Evolutionary conservation across 2,888 invertebrate species (phyloP), one percentile per base, ranked within the genome.

Genomic region (Ptilodon capucinus): DNA sequence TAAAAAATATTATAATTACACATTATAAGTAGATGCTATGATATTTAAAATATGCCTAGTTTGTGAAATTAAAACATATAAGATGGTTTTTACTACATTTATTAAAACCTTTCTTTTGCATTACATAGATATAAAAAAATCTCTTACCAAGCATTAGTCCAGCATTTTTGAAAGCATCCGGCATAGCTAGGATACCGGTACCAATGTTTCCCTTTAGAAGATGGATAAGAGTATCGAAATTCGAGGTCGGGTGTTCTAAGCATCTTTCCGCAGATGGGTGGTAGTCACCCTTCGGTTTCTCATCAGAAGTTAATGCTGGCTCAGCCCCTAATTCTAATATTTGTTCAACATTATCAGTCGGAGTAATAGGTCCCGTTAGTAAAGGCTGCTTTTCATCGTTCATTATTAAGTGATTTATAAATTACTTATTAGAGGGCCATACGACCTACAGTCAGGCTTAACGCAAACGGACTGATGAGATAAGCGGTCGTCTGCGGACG

Each of bases 161-260:
- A 46, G 98, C 95, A 89, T 98, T 96, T 79, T 95, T 95, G 76
- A 98, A 96, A 13, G 98, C 98, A 86, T 97, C 95, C 4, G 99
- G 99, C 96, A 99, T 97, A 6, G 99, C 99, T 61, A 99, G 90
- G 64, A 99, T 98, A 4, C 99, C 99, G 0, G 99, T 98, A 6
- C 98, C 98, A 57, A 94, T 92, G 67, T 95, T 95, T 19, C 94
- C 95, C 80, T 95, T 95, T 30, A 95, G 82, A 54, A 95, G 84
- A 76, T 95, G 95, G 60, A 95, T 93, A 79, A 95, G 91, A 1
- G 96, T 95, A 72, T 95, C 95, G 64, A 94, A 92, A 85, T 95
- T 97, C 58, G 96, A 95, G 3, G 96, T 96, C 0, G 96, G 96
- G 82, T 96, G 94, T 70, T 95, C 95, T 64, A 96, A 80, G 47